Evolutionary conservation across 1,140 invertebrate species (phyloP), one percentile per base, ranked within the genome.

Genomic region (Leptinotarsa undecemlineata): DNA sequence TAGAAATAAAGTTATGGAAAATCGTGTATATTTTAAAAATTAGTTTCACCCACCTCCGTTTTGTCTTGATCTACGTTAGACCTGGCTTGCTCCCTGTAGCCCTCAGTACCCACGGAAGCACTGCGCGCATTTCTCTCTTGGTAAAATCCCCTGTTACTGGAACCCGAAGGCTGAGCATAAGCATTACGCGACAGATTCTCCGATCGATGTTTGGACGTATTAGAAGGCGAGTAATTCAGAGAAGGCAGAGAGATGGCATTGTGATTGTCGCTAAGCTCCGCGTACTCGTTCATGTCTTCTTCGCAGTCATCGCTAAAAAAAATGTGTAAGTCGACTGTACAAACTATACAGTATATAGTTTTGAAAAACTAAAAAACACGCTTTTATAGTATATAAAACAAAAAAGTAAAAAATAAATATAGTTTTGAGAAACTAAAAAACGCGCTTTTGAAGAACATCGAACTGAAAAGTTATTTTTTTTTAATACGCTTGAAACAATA

Each of bases 271-370:
- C 79, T 75, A 13, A 83, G 48, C 73, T 81, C 83, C 11, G 81
- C 77, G 72, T 83, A 85, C 70, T 84, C 82, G 63, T 83, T 81
- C 13, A 72, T 66, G 48, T 83, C 82, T 68, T 82, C 80, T 11
- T 68, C 66, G 61, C 77, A 76, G 57, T 84, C 82, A 72, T 84
- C 82, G 73, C 84, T 84, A 76, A 62, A 81, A 77, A 57, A 71
- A 71, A 33, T 60, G 21, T 3, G 33, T 0, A 11, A 42, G 33
- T 11, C 33, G 33, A 42, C 33, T 42, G 8, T 42, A 42, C 26
- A 8, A 33, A 42, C 33, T 42, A 8, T 5, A 42, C 6, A 11
- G 33, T n/a, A n/a, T n/a, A n/a, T n/a, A n/a, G n/a, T n/a, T n/a
- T n/a, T n/a, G n/a, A n/a, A n/a, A n/a, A n/a, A n/a, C n/a, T n/a